These are phyloP conservation scores for Euwallacea fornicatus DNA, from an alignment of 1,140 invertebrate species.

Conservation along the genomic window DNA sequence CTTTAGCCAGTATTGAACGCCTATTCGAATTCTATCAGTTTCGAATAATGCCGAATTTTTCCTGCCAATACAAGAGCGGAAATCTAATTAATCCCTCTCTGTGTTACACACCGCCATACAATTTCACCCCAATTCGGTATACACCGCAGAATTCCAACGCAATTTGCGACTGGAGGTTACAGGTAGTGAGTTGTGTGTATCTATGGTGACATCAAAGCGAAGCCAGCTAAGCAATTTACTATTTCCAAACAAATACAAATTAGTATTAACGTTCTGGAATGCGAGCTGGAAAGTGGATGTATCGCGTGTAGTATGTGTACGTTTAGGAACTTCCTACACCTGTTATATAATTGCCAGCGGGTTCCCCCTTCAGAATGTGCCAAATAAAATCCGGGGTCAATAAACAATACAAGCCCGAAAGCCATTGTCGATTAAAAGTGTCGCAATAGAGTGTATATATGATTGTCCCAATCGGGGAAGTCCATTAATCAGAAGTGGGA, in stretches of 20 bases:
- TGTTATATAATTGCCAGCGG: not conserved
- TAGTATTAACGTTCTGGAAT: constrained; percentile 8
- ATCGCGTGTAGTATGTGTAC: constrained; percentile 3
- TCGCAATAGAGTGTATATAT: constrained; percentile 32
- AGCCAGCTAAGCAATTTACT: constrained; percentile 14
- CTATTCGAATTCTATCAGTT: not conserved
- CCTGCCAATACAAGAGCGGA: not conserved
- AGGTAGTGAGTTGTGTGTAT: constrained; percentile 23
- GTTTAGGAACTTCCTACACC: not conserved
- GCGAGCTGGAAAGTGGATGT: constrained; percentile 4
- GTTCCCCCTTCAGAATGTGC: not conserved
- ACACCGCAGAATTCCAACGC: constrained; percentile 15
- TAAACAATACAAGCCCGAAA: not conserved
- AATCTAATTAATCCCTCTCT: constrained; percentile 6
- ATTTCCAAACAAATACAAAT: constrained; percentile 18
- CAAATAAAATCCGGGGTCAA: not conserved
- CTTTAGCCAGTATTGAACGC: too few species aligned
- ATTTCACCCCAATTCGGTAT: constrained; percentile 13
- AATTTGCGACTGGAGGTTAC: constrained; percentile 22
- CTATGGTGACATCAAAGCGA: constrained; percentile 20
- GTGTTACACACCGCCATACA: constrained; percentile 12
- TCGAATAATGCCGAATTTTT: not conserved
- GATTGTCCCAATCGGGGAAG: constrained; percentile 41
- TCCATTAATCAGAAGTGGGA: constrained; percentile 46
- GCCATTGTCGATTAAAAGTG: constrained; percentile 3